These are phyloP conservation scores for Anguilla marmorata DNA, from an alignment of 2,797 vertebrate species.

Conservation along the genomic window DNA sequence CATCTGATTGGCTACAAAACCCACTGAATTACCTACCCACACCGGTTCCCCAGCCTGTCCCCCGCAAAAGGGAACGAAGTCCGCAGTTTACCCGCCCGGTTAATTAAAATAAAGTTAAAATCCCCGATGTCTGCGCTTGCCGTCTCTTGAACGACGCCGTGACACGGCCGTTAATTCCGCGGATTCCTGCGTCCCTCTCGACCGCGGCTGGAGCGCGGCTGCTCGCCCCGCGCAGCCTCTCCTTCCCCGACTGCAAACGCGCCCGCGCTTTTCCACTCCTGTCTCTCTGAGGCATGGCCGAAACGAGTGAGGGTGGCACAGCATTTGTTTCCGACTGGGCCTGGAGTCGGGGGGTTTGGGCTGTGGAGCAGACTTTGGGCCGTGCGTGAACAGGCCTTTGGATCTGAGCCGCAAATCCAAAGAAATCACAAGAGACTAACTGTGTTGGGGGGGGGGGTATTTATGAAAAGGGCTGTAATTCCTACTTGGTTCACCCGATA, in stretches of 20 bases:
- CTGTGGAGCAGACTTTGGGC: neutral
- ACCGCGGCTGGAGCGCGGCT: neutral
- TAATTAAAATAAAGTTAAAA: neutral
- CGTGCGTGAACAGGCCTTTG: neutral
- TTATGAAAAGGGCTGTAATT: no score
- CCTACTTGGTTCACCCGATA: no score
- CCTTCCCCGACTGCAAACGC: neutral
- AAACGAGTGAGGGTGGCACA: neutral
- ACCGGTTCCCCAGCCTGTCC: no score
- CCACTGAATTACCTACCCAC: neutral
- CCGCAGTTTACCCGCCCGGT: neutral
- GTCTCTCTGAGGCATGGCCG: neutral
- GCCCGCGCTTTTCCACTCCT: neutral
- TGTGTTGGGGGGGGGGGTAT: neutral
- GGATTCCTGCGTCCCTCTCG: neutral
- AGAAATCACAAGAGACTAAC: neutral
- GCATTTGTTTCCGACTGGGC: neutral
- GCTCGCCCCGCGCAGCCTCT: neutral
- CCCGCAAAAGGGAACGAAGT: no score
- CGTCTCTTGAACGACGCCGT: neutral
- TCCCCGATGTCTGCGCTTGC: no score
- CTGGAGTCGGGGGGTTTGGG: neutral
- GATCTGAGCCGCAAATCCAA: neutral
- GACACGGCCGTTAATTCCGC: neutral
- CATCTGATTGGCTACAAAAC: neutral